phyloP scores from a whole-genome alignment of 1,140 invertebrate genomes.

The Drosophila jambulina region DNA sequence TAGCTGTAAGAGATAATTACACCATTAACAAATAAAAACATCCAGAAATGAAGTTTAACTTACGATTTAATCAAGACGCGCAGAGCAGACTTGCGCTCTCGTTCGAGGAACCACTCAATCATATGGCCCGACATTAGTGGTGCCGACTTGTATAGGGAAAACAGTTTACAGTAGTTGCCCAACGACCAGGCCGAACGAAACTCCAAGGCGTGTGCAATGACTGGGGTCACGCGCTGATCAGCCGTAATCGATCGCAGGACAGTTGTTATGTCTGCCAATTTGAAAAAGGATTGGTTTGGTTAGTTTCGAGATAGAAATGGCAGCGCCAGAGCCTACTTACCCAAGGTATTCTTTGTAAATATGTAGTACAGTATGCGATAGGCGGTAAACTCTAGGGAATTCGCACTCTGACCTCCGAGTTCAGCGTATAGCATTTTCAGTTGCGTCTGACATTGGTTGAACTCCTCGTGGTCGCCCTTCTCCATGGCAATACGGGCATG shows the following conservation, averaged over 20 bases:
- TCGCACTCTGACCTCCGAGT: constrained; percentile 87
- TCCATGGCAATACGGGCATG: constrained; percentile 98
- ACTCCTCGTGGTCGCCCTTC: constrained; percentile 98
- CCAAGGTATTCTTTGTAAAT: constrained; percentile 97
- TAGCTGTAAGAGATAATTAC: constrained; percentile 90
- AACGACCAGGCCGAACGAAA: constrained; percentile 96
- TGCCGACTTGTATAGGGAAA: constrained; percentile 93
- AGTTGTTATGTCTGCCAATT: constrained; percentile 94
- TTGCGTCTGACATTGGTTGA: constrained; percentile 99
- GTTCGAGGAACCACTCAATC: constrained; percentile 98
- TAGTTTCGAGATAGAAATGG: neutral
- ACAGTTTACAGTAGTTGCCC: constrained; percentile 96
- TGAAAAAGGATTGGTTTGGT: constrained; percentile 53
- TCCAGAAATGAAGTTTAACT: constrained; percentile 85
- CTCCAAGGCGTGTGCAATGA: constrained; percentile 94
- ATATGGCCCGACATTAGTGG: constrained; percentile 98
- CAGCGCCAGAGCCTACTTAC: constrained; percentile 86
- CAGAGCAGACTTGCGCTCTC: constrained; percentile 95
- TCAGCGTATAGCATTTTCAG: constrained; percentile 96
- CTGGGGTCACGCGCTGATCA: constrained; percentile 93
- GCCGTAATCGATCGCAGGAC: constrained; percentile 92
- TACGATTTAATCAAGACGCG: constrained; percentile 98
- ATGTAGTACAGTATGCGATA: constrained; percentile 99
- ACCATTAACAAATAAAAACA: neutral
- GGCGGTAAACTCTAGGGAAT: constrained; percentile 95